Conservation (phyloP, 2,113 vertebrate species). For the Okapia johnstoni region DNA sequence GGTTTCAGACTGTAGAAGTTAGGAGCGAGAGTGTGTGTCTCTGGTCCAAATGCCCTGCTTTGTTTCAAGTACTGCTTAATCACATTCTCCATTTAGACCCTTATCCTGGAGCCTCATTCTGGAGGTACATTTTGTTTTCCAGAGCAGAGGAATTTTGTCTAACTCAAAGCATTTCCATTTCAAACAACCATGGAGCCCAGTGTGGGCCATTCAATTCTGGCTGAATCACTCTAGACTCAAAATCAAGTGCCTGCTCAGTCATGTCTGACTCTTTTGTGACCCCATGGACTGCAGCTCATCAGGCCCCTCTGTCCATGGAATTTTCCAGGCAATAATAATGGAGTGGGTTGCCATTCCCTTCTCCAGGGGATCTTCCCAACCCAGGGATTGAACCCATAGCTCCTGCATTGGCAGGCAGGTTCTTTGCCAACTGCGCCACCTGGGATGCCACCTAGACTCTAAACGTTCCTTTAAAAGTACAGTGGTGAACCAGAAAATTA, state of each 20-base stretch:
- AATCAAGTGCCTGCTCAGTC: background rate
- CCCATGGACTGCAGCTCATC: background rate
- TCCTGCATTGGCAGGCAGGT: background rate
- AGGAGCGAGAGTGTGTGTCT: background rate
- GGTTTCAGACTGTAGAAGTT: background rate
- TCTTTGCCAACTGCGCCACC: background rate
- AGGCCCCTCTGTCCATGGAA: background rate
- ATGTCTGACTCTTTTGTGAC: background rate
- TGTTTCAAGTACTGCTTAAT: accelerated
- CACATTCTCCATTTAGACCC: accelerated
- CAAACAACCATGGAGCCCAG: accelerated
- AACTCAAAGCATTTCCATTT: background rate
- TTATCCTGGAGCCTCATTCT: accelerated
- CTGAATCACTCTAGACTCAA: accelerated
- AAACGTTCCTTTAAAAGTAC: background rate
- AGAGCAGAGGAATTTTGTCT: background rate
- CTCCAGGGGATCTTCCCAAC: background rate
- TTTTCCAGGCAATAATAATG: background rate
- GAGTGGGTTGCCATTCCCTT: background rate
- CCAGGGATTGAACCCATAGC: background rate
- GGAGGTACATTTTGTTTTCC: background rate
- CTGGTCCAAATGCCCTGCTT: accelerated
- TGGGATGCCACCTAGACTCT: background rate
- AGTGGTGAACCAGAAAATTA: background rate
- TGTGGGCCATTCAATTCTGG: accelerated